These are phyloP conservation scores for Coenonympha glycerion DNA, from an alignment of 2,888 invertebrate genomes.

Conservation along the genomic window DNA sequence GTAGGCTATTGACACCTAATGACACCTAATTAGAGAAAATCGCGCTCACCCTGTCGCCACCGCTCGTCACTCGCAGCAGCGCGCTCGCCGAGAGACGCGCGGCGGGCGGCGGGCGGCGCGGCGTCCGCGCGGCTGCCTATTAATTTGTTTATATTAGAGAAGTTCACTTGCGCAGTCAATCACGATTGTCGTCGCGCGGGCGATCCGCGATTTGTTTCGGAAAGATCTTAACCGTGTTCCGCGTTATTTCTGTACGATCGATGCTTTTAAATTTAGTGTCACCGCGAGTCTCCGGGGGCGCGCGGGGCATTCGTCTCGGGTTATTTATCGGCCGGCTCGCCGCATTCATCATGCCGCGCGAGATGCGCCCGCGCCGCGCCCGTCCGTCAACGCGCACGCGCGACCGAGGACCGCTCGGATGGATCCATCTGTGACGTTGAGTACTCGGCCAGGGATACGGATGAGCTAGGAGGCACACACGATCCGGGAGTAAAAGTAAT, in stretches of 20 bases:
- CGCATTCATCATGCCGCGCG: constrained; percentile 73
- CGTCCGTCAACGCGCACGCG: constrained; percentile 71
- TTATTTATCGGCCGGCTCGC: constrained; percentile 71
- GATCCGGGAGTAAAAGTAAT: too few relatives aligned
- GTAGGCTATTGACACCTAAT: too few relatives aligned
- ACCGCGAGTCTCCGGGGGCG: constrained; percentile 72
- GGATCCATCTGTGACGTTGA: too few relatives aligned
- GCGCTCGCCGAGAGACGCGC: constrained; percentile 44
- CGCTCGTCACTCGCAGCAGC: neutral
- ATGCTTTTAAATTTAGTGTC: constrained; percentile 76
- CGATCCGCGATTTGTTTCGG: constrained; percentile 74
- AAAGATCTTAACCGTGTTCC: constrained; percentile 75
- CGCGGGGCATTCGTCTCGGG: constrained; percentile 72
- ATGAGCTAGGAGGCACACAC: too few relatives aligned
- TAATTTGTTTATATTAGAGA: constrained; percentile 76
- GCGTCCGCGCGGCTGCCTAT: constrained; percentile 52
- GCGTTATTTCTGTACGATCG: constrained; percentile 75
- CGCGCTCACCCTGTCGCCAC: neutral
- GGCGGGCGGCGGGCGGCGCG: constrained; percentile 38
- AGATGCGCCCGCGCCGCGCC: constrained; percentile 71
- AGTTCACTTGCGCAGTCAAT: constrained; percentile 75
- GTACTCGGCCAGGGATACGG: too few relatives aligned
- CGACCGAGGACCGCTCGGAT: too few relatives aligned
- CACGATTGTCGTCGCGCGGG: constrained; percentile 72
- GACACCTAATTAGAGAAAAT: too few relatives aligned